Conservation (phyloP, 2,113 vertebrate species). For the Chloebia gouldiae region DNA sequence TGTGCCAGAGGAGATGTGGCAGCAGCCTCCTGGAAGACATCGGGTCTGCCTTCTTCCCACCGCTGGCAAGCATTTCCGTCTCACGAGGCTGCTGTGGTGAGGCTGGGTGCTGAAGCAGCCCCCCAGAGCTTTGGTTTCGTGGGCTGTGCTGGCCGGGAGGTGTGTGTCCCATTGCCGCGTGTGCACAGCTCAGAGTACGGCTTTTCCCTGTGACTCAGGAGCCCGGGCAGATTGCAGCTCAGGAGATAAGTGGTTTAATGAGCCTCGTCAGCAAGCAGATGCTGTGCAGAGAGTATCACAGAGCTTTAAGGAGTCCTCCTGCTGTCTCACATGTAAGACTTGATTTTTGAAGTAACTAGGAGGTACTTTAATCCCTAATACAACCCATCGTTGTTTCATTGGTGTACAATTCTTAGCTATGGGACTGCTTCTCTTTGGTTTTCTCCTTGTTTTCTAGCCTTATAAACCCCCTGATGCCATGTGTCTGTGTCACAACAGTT, state of each 20-base stretch:
- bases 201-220: background rate
- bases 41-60: background rate
- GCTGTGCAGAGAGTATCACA: background rate
- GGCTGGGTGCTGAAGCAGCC: background rate
- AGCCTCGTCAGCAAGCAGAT: background rate
- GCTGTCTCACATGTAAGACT: background rate
- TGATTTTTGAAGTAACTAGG: background rate
- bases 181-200: background rate
- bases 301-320: background rate
- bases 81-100: fast-evolving
- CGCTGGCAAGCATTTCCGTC: fast-evolving
- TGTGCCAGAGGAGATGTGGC: background rate
- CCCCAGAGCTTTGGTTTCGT: background rate
- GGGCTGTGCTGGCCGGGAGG: background rate
- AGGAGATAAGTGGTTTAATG: background rate
- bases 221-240: background rate
- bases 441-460: background rate
- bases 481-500: background rate
- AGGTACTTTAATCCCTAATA: background rate
- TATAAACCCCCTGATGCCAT: background rate
- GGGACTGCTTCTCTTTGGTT: background rate
- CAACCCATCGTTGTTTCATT: background rate
- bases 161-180: background rate
- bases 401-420: background rate
- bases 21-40: background rate